phyloP scores from a whole-genome alignment of 2,888 invertebrate species.

The Pterobdella sp. region DNA sequence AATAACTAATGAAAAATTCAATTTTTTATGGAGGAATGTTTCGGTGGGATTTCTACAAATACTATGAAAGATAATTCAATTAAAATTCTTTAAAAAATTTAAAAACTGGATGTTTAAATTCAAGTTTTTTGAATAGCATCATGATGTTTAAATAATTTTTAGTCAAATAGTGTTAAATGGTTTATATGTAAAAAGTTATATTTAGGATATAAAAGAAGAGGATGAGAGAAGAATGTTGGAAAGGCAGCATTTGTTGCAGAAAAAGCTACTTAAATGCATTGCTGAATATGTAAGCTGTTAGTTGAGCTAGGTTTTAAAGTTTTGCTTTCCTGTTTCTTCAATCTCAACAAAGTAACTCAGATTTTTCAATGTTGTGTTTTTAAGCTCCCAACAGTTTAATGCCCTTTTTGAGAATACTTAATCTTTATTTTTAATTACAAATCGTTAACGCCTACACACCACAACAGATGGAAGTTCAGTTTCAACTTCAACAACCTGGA shows the following conservation, averaged over 20 bases:
- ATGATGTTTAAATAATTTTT: too few species aligned
- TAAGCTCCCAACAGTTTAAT: not conserved
- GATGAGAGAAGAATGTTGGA: not conserved
- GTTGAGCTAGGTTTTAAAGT: not conserved
- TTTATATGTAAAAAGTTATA: too few species aligned
- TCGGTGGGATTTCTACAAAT: too few species aligned
- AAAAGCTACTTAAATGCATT: constrained; percentile 8
- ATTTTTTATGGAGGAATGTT: too few species aligned
- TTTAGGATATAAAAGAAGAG: constrained; percentile 8
- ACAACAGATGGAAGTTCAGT: constrained; percentile 8
- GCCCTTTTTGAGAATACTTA: not conserved
- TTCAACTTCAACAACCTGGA: not conserved
- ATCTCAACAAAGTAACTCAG: not conserved
- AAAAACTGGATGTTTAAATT: too few species aligned
- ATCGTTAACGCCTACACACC: not conserved
- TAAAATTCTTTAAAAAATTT: too few species aligned
- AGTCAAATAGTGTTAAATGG: too few species aligned
- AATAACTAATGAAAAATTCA: too few species aligned
- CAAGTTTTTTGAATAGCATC: too few species aligned
- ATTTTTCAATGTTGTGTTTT: not conserved
- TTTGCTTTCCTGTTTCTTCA: not conserved
- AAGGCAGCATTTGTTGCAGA: constrained; percentile 8
- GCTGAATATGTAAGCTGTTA: not conserved
- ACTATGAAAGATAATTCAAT: too few species aligned
- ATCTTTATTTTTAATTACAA: not conserved